phyloP scores from a whole-genome alignment of 1,140 invertebrate species.

The Halyomorpha halys region DNA sequence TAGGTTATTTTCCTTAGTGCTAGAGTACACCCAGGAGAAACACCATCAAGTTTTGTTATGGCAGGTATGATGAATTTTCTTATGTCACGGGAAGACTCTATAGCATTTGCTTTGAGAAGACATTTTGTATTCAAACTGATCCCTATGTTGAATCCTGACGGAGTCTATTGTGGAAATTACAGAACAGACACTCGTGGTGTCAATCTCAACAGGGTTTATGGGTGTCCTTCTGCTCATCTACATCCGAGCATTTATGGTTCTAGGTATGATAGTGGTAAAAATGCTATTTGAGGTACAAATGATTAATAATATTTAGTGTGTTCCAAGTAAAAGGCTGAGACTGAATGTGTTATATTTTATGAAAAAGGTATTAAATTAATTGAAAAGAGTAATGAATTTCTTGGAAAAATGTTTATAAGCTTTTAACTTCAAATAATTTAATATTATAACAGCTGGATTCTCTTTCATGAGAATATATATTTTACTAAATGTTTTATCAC shows the following conservation, averaged over 20 bases:
- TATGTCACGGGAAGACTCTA: constrained; percentile 58
- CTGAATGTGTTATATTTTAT: no score
- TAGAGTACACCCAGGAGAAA: constrained; percentile 87
- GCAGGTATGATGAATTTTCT: constrained; percentile 79
- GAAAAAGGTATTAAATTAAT: no score
- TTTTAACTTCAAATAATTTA: no score
- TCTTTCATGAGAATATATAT: not conserved
- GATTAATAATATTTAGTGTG: no score
- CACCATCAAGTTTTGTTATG: constrained; percentile 86
- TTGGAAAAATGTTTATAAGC: no score
- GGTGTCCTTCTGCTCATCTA: constrained; percentile 57
- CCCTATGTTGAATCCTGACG: constrained; percentile 88
- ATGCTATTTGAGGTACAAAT: no score
- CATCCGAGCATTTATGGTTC: constrained; percentile 79
- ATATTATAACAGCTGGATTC: no score
- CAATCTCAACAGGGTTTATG: constrained; percentile 80
- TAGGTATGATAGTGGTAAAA: no score
- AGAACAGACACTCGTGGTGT: constrained; percentile 79
- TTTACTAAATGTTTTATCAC: not conserved
- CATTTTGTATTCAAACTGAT: constrained; percentile 85
- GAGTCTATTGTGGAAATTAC: constrained; percentile 80
- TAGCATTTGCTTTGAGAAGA: constrained; percentile 60
- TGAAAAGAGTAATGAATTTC: no score
- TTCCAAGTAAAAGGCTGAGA: no score
- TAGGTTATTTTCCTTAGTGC: constrained; percentile 77